Evolutionary conservation across 1,140 invertebrate species (phyloP), one percentile per base, ranked within the genome.

Genomic region (Bicyclus anynana): DNA sequence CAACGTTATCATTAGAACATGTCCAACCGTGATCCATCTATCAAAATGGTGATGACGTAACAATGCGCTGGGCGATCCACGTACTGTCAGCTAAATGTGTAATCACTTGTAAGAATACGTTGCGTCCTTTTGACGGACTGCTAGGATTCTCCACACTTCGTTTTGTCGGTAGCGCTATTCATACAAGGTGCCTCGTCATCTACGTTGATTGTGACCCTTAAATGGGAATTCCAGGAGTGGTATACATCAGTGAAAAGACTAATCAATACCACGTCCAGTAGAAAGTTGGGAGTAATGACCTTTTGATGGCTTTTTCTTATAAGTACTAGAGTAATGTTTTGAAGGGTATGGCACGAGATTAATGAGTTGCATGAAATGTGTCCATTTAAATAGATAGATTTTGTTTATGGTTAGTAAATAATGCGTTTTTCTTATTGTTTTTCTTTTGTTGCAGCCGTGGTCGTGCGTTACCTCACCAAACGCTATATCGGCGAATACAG

Each of bases 401-500:
- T 38, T 6, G 37, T 38, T 14, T 2, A 5, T 14, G 1, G 1
- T 16, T 5, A 37, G n/a, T 50, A 35, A 50, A n/a, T 35, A 18
- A n/a, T 13, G 14, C 13, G 10, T 35, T 18, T n/a, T 35, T n/a
- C n/a, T n/a, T 10, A 50, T 35, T 23, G 5, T 16, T 26, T 65
- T 65, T 63, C 62, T 58, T 90, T 89, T 91, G 80, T 94, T 94
- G 56, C 92, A 95, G 94, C 94, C 73, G 93, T 95, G 57, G 93
- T 94, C 49, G 94, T 95, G 64, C 92, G 94, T 67, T 95, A 95
- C 80, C 86, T 95, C 69, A 95, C 94, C 20, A 94, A 94, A 79
- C 90, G 94, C 65, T 95, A 94, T 80, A 95, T 95, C 67, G 94
- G 94, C 53, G 94, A 95, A 89, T 95, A 95, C 88, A 94, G 94